Percentiles rank a stretch among this genome's conserved stretches.
Conservation (phyloP, 2,113 vertebrate species). For the Oncorhynchus kisutch region DNA sequence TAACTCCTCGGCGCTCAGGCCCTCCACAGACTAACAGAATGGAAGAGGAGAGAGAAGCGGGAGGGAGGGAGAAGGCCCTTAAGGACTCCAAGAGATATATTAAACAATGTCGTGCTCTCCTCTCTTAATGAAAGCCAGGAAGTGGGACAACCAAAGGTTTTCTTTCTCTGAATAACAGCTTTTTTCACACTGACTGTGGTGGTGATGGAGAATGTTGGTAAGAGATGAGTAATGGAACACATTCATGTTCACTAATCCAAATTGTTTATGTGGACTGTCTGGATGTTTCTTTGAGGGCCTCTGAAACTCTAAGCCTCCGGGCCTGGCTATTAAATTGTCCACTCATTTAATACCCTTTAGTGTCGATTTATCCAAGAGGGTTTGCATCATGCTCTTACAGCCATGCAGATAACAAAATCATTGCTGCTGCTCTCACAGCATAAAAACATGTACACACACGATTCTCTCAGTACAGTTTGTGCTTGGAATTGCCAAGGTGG, state of each 20-base stretch:
- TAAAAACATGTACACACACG: neutral
- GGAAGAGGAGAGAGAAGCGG: too few relatives aligned
- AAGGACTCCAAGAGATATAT: neutral
- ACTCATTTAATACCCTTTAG: neutral
- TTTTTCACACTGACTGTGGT: neutral
- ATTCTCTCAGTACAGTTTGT: neutral
- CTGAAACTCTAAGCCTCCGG: neutral
- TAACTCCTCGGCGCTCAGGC: neutral
- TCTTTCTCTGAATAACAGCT: neutral
- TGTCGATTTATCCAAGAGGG: neutral
- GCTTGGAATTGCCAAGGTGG: neutral
- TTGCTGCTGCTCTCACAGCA: too few relatives aligned
- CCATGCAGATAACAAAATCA: neutral
- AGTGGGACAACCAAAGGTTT: slow-evolving; percentile 42
- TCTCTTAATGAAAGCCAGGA: slow-evolving; percentile 41
- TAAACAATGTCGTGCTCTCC: neutral
- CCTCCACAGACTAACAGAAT: neutral
- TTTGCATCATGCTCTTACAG: neutral
- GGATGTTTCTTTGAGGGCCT: neutral
- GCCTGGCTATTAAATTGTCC: neutral
- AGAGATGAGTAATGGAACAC: neutral
- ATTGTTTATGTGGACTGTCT: neutral
- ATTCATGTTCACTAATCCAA: too few relatives aligned
- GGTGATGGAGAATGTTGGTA: neutral
- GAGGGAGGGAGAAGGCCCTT: neutral